Evolutionary conservation across 2,888 invertebrate genomes (phyloP), one percentile per base, ranked within the genome.

Genomic region (Vesta saturnalis): DNA sequence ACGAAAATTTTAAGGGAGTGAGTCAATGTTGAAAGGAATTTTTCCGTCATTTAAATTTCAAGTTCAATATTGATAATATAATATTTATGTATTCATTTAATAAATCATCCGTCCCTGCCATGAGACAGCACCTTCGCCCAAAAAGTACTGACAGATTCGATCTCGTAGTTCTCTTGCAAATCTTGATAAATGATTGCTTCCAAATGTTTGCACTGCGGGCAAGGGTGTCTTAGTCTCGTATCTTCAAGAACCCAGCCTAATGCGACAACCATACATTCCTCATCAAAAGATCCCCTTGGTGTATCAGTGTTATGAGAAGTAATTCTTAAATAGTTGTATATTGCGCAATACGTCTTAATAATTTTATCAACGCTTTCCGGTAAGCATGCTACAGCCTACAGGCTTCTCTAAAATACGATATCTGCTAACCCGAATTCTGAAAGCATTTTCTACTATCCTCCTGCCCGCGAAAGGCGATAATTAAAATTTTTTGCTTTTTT

Each of bases 371-470:
- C 57, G 61, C 30, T 61, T 65, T 19, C 56, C 54, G 47, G 69
- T 66, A 10, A 22, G 21, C 52, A 60, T 64, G 64, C 52, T 59
- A 55, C 68, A 64, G 14, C 60, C 54, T n/a, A 68, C 63, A 18
- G 62, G 62, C 55, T 70, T 66, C 62, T 69, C 64, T 52, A 64
- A 72, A 62, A 70, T 52, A 14, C 64, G 64, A 19, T 70, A 67
- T 70, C 64, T 64, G 59, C 69, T 67, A 2, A 14, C 46, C 4
- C 4, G n/a, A n/a, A n/a, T n/a, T n/a, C n/a, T n/a, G n/a, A n/a
- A n/a, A n/a, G n/a, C n/a, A n/a, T n/a, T n/a, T 3, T 3, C 4
- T n/a, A 3, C 6, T 8, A 46, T n/a, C n/a, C n/a, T n/a, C n/a
- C n/a, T n/a, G n/a, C n/a, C n/a, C n/a, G n/a, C n/a, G n/a, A 47